Evolutionary conservation across 2,113 vertebrate genomes (phyloP).

Genomic region (Acinonyx jubatus): DNA sequence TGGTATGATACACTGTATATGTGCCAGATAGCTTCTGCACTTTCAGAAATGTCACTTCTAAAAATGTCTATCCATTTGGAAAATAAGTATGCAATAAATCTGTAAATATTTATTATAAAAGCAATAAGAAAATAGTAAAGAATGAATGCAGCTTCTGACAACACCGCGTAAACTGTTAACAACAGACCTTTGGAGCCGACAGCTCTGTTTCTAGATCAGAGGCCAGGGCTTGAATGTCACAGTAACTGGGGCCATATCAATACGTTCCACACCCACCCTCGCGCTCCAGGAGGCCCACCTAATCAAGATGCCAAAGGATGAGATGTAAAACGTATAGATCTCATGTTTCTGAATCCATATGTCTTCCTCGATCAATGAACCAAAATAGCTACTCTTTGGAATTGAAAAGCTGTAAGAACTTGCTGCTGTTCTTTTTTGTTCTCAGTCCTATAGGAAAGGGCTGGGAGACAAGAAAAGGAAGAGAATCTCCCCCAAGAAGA

Average conservation of each 20-base stretch:
- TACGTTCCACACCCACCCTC: neutral
- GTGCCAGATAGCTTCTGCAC: slow-evolving; percentile 79
- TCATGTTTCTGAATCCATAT: slow-evolving; percentile 70
- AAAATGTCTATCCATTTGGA: slow-evolving; percentile 78
- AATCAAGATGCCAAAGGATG: slow-evolving; percentile 44
- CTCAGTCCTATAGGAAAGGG: neutral
- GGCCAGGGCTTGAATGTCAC: slow-evolving; percentile 49
- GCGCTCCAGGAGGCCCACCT: slow-evolving; percentile 11
- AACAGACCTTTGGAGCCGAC: slow-evolving; percentile 70
- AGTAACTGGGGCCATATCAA: neutral
- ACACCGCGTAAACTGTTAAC: slow-evolving; percentile 76
- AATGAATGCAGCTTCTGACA: slow-evolving; percentile 73
- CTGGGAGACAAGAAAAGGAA: neutral
- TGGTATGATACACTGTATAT: slow-evolving; percentile 75
- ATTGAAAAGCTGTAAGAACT: slow-evolving; percentile 55
- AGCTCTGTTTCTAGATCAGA: slow-evolving; percentile 61
- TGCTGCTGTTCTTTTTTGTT: slow-evolving; percentile 68
- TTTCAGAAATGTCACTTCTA: slow-evolving; percentile 77
- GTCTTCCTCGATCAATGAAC: slow-evolving; percentile 72
- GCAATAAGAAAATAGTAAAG: slow-evolving; percentile 83
- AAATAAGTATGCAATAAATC: slow-evolving; percentile 77
- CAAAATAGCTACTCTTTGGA: slow-evolving; percentile 69
- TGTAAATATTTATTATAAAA: slow-evolving; percentile 84
- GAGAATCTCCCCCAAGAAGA: neutral
- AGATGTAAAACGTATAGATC: slow-evolving; percentile 55